These are phyloP conservation scores for Spinus olivaceus DNA, from an alignment of 2,797 vertebrate species.

Conservation along the genomic window DNA sequence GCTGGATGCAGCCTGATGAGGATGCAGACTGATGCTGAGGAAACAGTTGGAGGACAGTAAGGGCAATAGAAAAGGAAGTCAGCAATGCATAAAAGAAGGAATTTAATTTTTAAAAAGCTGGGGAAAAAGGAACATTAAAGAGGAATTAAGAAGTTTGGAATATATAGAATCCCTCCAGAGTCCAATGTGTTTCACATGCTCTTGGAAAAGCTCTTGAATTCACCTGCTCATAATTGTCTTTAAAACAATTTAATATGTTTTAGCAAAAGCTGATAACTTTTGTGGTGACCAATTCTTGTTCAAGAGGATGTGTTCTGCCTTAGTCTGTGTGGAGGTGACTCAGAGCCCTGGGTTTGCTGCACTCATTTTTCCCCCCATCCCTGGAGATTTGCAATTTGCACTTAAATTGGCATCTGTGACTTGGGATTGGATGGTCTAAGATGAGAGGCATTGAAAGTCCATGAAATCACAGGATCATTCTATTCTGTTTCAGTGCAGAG, in stretches of 20 bases:
- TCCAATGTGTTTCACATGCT: background rate
- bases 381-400: background rate
- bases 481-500: background rate
- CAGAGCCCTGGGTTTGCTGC: background rate
- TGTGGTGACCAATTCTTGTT: background rate
- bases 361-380: background rate
- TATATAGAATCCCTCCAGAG: background rate
- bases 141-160: background rate
- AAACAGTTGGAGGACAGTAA: background rate
- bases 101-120: background rate
- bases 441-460: background rate
- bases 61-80: background rate
- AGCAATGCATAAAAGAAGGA: background rate
- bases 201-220: background rate
- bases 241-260: background rate
- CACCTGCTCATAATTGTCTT: background rate
- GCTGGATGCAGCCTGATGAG: background rate
- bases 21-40: background rate
- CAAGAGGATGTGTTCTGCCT: background rate
- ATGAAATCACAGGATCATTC: background rate
- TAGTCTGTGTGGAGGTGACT: background rate
- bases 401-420: background rate
- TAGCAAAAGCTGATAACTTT: background rate
- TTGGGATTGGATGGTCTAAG: background rate
- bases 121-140: background rate